These are phyloP conservation scores for Antennarius maculatus DNA, from an alignment of 2,797 vertebrate genomes.

Conservation along the genomic window DNA sequence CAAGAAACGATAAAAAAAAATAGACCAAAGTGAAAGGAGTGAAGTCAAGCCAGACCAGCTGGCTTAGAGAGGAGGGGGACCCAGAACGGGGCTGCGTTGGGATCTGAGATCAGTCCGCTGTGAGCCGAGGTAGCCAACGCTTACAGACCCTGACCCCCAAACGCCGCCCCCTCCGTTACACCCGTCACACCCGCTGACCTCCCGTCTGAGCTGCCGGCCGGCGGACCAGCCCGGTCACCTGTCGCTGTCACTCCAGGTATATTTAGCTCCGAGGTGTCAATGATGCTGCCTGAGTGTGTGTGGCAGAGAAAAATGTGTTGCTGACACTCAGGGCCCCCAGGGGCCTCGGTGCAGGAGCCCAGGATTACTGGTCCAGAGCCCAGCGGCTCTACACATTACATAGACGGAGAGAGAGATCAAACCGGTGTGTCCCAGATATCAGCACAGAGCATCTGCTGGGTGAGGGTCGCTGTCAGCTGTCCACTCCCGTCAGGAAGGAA, in stretches of 20 bases:
- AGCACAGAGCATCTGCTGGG: constrained; percentile 62
- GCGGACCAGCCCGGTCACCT: constrained; percentile 72
- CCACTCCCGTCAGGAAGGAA: constrained; percentile 41
- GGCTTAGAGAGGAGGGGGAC: constrained; percentile 72
- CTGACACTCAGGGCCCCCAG: constrained; percentile 70
- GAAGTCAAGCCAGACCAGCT: constrained; percentile 83
- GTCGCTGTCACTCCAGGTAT: constrained; percentile 73
- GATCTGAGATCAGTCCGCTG: constrained; percentile 65
- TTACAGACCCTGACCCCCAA: constrained; percentile 34
- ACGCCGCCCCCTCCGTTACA: constrained; percentile 33
- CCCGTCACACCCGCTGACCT: constrained; percentile 63
- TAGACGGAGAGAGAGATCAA: constrained; percentile 60
- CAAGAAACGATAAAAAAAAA: constrained; percentile 44
- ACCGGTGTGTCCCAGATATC: constrained; percentile 59
- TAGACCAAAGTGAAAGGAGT: constrained; percentile 7
- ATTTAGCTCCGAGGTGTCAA: constrained; percentile 78
- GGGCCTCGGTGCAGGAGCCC: constrained; percentile 56
- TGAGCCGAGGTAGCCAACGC: constrained; percentile 52
- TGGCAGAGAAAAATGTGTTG: constrained; percentile 56
- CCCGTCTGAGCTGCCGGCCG: constrained; percentile 52
- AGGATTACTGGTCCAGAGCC: constrained; percentile 65
- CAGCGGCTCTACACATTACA: constrained; percentile 64
- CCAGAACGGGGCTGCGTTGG: constrained; percentile 73
- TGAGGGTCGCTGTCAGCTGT: constrained; percentile 70
- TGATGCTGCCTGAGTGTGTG: constrained; percentile 59